Conservation (phyloP, 2,888 invertebrate genomes). For the Saturnia japonica region DNA sequence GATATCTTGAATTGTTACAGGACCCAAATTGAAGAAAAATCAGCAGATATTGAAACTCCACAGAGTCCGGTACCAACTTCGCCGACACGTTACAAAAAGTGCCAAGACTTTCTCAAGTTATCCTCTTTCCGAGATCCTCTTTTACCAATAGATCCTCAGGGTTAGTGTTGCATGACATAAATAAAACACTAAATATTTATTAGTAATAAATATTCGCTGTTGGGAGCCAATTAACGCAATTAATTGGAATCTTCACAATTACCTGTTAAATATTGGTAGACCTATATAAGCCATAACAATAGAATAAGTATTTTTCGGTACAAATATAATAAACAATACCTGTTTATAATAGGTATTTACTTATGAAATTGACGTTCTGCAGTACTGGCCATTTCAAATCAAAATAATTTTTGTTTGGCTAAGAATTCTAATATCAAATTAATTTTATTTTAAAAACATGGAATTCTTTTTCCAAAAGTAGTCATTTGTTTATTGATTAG, state of each 20-base stretch:
- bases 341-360: too few species aligned
- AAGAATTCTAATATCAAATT: too few species aligned
- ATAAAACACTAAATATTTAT: neutral
- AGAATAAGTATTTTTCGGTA: neutral
- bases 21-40: slow-evolving; percentile 39
- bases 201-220: slow-evolving; percentile 26
- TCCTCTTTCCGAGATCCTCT: slow-evolving; percentile 59
- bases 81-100: slow-evolving; percentile 48
- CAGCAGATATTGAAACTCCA: slow-evolving; percentile 51
- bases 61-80: slow-evolving; percentile 69
- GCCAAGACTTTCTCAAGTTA: slow-evolving; percentile 44
- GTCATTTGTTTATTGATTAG: too few species aligned
- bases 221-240: slow-evolving; percentile 49
- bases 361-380: too few species aligned
- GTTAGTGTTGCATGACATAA: slow-evolving; percentile 44
- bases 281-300: neutral
- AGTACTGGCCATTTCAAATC: too few species aligned
- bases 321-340: neutral
- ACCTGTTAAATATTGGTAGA: neutral
- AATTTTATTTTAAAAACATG: too few species aligned
- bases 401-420: too few species aligned
- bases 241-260: slow-evolving; percentile 23
- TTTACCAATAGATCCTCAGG: slow-evolving; percentile 83
- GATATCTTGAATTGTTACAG: slow-evolving; percentile 28
- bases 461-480: too few species aligned